These are phyloP conservation scores for Drosophila azteca DNA, from an alignment of 1,140 invertebrate genomes.

Conservation along the genomic window DNA sequence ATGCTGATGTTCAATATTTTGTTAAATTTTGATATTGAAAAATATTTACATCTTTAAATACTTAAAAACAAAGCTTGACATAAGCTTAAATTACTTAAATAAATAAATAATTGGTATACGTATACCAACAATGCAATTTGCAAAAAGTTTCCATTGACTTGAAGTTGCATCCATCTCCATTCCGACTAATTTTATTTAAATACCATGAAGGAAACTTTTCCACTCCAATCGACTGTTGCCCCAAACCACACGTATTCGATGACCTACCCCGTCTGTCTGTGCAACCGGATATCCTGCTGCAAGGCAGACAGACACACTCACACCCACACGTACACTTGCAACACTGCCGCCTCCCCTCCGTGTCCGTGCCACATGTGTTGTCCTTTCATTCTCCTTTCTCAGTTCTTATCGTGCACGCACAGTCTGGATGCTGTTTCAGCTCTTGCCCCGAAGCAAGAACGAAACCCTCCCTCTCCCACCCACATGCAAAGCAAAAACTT, in stretches of 20 bases:
- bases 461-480: constrained; percentile 6
- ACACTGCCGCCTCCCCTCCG: constrained; percentile 14
- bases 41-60: too few relatives aligned
- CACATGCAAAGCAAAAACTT: constrained; percentile 73
- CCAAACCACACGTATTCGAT: constrained; percentile 10
- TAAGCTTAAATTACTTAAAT: too few relatives aligned
- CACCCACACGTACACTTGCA: constrained; percentile 42
- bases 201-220: not conserved
- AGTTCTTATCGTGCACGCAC: constrained; percentile 67
- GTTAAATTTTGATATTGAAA: too few relatives aligned
- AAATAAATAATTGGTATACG: too few relatives aligned
- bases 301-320: constrained; percentile 52
- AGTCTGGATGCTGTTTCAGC: constrained; percentile 46
- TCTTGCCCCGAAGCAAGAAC: constrained; percentile 11
- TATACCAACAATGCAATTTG: too few relatives aligned
- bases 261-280: constrained; percentile 41
- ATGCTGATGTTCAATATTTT: too few relatives aligned
- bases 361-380: constrained; percentile 10
- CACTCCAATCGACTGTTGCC: constrained; percentile 1
- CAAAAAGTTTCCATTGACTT: too few relatives aligned
- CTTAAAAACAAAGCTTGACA: too few relatives aligned
- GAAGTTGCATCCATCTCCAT: too few relatives aligned
- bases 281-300: constrained; percentile 72
- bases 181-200: too few relatives aligned
- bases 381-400: constrained; percentile 14